Base-by-base conservation (phyloP, 2,888 invertebrate genomes). In the Galerucella pusilla region DNA sequence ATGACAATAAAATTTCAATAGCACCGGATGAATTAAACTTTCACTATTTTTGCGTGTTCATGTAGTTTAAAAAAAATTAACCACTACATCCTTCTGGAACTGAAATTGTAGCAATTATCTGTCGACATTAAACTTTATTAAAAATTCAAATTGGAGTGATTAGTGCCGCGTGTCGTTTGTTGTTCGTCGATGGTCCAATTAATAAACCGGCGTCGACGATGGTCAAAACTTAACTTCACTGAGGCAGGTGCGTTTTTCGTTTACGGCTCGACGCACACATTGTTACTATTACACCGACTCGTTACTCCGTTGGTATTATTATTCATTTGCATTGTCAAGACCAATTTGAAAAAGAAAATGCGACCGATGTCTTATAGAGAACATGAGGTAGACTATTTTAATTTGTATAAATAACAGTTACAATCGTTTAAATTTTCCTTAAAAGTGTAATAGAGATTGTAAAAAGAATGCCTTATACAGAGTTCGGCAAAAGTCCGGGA, bases 211-310 rank as follows among this genome's bases (percentile, higher is more conserved):
- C 79, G 79, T 77, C 75, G 35, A 9, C 4, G 69, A 52, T 63
- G 28, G 59, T 54, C 69, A 57, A 73, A 73, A 63, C 45, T 45
- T n/a, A 63, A 63, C 9, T 28, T 35, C 42, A 10, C 59, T 73
- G 60, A 73, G 78, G 82, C 84, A 84, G 84, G 84, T 42, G 35
- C 35, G 84, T 78, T 79, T 77, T 77, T 77, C 77, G 81, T 83
- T 83, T 80, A 83, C 81, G 81, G 81, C 77, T 82, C 75, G 83
- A 76, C 83, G 82, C 79, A 75, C 81, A 78, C 83, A 82, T 83
- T 82, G 81, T 82, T 83, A 81, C 82, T 80, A 83, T 81, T 81
- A 79, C 75, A 77, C 75, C 76, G 75, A 75, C 81, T 80, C 75
- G 81, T 80, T 79, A 79, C 64, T 65, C 20, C 42, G 63, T 63